Percentiles rank a stretch among this genome's conserved stretches.
Conservation (phyloP, 1,140 invertebrate species). For the Hydropsyche tenuis region DNA sequence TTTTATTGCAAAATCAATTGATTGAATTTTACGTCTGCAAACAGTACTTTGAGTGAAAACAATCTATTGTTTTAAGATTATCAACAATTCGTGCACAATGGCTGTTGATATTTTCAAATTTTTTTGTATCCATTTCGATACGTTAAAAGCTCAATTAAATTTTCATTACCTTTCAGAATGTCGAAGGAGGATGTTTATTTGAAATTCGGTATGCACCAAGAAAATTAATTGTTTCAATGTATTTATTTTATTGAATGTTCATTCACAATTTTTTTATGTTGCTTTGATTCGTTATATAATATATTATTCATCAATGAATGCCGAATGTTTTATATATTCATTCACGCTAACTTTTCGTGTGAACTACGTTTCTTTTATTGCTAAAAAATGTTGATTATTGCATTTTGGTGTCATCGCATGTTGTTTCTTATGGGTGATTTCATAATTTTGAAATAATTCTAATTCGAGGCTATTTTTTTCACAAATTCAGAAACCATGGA, state of each 20-base stretch:
- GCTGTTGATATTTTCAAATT: no score
- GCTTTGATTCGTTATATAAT: no score
- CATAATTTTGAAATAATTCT: constrained; percentile 34
- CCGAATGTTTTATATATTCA: no score
- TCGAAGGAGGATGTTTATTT: constrained; percentile 43
- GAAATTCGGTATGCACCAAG: constrained; percentile 39
- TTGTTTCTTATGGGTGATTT: not conserved
- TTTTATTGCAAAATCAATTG: no score
- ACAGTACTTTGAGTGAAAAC: no score
- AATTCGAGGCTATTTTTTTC: not conserved
- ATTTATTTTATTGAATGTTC: not conserved
- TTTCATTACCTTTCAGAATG: constrained; percentile 43
- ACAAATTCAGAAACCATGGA: constrained; percentile 70
- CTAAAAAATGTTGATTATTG: constrained; percentile 3
- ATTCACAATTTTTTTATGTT: not conserved
- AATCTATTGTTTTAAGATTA: no score
- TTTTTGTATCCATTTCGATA: no score
- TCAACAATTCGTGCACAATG: no score
- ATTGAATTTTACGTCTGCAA: no score
- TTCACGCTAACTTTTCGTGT: not conserved
- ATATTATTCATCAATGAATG: no score
- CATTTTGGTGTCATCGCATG: not conserved
- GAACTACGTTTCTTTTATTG: not conserved
- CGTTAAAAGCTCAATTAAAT: not conserved
- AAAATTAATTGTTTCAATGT: constrained; percentile 9